Evolutionary conservation across 2,888 invertebrate species (phyloP), one percentile per base, ranked within the genome.

Genomic region (Calliopum simillimum): DNA sequence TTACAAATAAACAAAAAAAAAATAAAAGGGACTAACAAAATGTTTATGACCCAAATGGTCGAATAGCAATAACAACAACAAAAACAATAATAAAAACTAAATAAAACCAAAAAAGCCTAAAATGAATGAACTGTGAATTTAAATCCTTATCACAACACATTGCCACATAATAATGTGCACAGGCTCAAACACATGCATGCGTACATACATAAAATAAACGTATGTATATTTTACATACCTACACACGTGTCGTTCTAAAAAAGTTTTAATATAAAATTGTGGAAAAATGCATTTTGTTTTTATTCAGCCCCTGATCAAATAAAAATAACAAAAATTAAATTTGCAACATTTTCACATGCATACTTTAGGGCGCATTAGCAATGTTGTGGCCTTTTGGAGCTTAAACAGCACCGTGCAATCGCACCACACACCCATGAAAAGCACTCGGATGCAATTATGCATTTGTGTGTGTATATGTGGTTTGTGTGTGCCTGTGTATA

Each of bases 381-480:
- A 33, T 33, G 33, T 33, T 33, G 3, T 6, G 4, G 33, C 4
- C 33, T 33, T 33, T 33, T 33, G 4, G 8, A 33, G 8, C 11
- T n/a, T n/a, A 21, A 23, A 55, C 55, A 8, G 47, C 19, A 23
- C 44, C 44, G 11, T 58, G 59, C 8, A 8, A 33, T 8, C 14
- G 59, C 69, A 74, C 41, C 21, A 67, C 33, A 14, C 4, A 14
- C 33, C n/a, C 49, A 46, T 3, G 33, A 49, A 67, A n/a, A 19
- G 63, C 44, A 23, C 47, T 16, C 21, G n/a, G 55, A 71, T 63
- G 61, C 68, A 58, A 56, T 58, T 46, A 65, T 65, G 55, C 51
- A 68, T 43, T 55, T 59, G 59, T 55, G 63, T 68, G 21, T 59
- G 58, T 62, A 59, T 64, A 41, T 73, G 62, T 55, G 64, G 51